These are phyloP conservation scores for Poecilia latipinna DNA, from an alignment of 2,113 vertebrate species.

Conservation along the genomic window DNA sequence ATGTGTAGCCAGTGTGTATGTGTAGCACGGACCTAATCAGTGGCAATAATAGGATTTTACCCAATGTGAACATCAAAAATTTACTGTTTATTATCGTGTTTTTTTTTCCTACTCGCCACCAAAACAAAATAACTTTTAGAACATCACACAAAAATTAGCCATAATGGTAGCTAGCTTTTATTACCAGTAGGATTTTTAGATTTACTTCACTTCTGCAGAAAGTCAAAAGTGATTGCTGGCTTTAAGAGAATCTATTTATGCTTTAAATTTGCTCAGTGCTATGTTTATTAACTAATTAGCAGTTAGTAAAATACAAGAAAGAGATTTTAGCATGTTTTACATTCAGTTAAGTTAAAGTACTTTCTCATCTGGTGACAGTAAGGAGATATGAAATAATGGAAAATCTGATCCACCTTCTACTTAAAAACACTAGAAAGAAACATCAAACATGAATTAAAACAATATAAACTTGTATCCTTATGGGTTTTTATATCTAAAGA, in stretches of 20 bases:
- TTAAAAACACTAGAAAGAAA: too few species aligned
- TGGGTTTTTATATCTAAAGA: background rate
- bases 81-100: background rate
- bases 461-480: background rate
- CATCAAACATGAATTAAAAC: background rate
- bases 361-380: background rate
- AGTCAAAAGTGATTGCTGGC: too few species aligned
- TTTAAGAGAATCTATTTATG: background rate
- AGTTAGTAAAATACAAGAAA: too few species aligned
- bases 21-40: constrained; percentile 39
- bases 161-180: background rate
- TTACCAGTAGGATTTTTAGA: background rate
- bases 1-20: constrained; percentile 29
- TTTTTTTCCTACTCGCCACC: background rate
- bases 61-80: constrained; percentile 9
- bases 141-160: background rate
- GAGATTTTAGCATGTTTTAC: background rate
- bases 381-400: too few species aligned
- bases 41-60: constrained; percentile 39
- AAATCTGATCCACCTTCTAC: too few species aligned
- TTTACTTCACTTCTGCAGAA: background rate
- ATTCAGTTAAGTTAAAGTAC: background rate
- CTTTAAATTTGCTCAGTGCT: background rate
- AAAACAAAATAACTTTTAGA: background rate
- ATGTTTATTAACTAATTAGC: too few species aligned